These are phyloP conservation scores for Eristalis pertinax DNA, from an alignment of 2,888 invertebrate genomes.

Conservation along the genomic window DNA sequence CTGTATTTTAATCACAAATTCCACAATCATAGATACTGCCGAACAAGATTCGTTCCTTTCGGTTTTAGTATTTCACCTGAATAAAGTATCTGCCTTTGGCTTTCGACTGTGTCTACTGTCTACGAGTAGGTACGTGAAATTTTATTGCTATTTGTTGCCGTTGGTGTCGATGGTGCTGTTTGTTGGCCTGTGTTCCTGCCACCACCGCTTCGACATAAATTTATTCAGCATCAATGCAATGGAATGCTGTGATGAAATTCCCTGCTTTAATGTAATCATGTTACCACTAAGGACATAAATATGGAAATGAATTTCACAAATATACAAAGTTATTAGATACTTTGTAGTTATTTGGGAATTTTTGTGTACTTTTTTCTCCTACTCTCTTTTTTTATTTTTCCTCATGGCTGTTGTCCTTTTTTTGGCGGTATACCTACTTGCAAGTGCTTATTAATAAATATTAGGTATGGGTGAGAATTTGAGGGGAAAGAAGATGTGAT, in stretches of 20 bases:
- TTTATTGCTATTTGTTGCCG: slow-evolving; percentile 10
- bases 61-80: slow-evolving; percentile 61
- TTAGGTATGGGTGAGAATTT: neutral
- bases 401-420: neutral
- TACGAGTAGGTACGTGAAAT: neutral
- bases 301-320: slow-evolving; percentile 67
- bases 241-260: slow-evolving; percentile 67
- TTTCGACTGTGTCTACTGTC: neutral
- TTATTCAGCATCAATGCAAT: slow-evolving; percentile 64
- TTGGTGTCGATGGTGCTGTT: slow-evolving; percentile 6
- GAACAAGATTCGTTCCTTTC: slow-evolving; percentile 30
- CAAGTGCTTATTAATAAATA: slow-evolving; percentile 26
- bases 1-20: slow-evolving; percentile 64
- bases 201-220: slow-evolving; percentile 36
- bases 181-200: slow-evolving; percentile 27
- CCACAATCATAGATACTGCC: slow-evolving; percentile 50
- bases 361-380: slow-evolving; percentile 10
- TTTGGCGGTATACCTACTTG: neutral
- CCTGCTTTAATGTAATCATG: slow-evolving; percentile 56
- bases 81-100: slow-evolving; percentile 26
- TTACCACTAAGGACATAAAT: slow-evolving; percentile 66
- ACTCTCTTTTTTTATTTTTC: slow-evolving; percentile 12
- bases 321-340: slow-evolving; percentile 70
- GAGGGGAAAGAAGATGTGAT: neutral
- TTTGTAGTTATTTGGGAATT: slow-evolving; percentile 46